Evolutionary conservation across 2,113 vertebrate species (phyloP).

Genomic region (Ictalurus furcatus): DNA sequence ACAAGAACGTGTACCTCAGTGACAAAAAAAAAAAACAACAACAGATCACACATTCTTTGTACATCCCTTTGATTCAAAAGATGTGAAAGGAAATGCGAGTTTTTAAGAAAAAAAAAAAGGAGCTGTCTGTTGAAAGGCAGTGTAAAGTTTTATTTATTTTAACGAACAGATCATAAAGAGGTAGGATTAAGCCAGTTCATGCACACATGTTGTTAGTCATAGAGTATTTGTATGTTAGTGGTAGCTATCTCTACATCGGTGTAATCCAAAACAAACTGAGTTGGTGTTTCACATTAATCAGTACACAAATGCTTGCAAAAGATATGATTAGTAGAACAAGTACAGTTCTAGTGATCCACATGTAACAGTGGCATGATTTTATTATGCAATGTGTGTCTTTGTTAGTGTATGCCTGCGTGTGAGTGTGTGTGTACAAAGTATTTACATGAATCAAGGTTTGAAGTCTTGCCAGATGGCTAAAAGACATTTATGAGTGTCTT

Average conservation of each 20-base stretch:
- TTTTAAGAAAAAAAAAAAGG: not conserved
- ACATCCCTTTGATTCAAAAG: constrained; percentile 18
- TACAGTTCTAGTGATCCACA: constrained; percentile 39
- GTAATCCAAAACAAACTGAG: constrained; percentile 21
- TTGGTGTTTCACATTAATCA: constrained; percentile 43
- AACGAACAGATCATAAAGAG: constrained; percentile 10
- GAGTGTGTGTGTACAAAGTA: constrained; percentile 20
- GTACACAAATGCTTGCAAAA: constrained; percentile 44
- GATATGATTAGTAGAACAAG: constrained; percentile 31
- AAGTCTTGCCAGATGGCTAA: not conserved
- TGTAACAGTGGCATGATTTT: constrained; percentile 56
- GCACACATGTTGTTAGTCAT: constrained; percentile 5
- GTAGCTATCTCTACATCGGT: constrained; percentile 17
- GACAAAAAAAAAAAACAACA: constrained; percentile 8
- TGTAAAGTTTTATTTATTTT: constrained; percentile 22
- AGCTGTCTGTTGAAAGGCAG: constrained; percentile 51
- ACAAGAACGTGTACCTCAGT: constrained; percentile 32
- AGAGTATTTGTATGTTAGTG: not conserved
- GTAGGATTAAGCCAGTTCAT: constrained; percentile 12
- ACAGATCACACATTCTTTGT: constrained; percentile 1
- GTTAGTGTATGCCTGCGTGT: constrained; percentile 22
- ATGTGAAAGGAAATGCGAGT: not conserved
- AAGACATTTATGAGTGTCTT: constrained; percentile 11
- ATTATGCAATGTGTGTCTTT: constrained; percentile 48
- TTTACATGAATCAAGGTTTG: constrained; percentile 21